Conservation (phyloP, 2,888 invertebrate species). For the Hylaea fasciaria region DNA sequence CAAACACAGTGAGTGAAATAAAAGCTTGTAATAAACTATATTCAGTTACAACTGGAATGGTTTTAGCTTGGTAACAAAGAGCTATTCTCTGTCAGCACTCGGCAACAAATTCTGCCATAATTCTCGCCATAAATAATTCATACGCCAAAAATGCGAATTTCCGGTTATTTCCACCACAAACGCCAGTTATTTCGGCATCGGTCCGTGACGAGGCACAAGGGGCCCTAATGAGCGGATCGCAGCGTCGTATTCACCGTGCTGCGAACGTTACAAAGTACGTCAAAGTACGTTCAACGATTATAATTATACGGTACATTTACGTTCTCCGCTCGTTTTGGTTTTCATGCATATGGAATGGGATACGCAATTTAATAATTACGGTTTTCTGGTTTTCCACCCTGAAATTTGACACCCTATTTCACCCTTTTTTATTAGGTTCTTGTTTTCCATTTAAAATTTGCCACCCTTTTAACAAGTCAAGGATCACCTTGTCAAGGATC, state of each 20-base stretch:
- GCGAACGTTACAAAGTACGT: conserved; percentile 15
- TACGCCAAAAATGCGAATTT: conserved; percentile 3
- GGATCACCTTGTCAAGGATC: too few species aligned
- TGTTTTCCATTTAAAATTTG: too few species aligned
- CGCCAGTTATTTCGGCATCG: conserved; percentile 35
- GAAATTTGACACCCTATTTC: too few species aligned
- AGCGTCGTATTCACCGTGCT: conserved; percentile 33
- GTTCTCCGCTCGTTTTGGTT: neutral
- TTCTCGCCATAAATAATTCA: conserved; percentile 9
- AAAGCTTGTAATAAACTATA: too few species aligned
- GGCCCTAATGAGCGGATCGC: conserved; percentile 38
- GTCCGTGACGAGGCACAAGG: conserved; percentile 40
- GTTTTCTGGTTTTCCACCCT: too few species aligned
- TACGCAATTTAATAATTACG: too few species aligned
- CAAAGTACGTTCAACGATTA: conserved; percentile 3
- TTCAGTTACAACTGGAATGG: too few species aligned
- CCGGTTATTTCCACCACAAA: conserved; percentile 11
- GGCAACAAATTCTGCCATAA: neutral
- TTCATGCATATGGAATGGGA: neutral
- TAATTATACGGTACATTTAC: conserved; percentile 1
- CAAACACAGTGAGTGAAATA: too few species aligned
- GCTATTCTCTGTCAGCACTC: too few species aligned
- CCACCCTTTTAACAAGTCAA: too few species aligned
- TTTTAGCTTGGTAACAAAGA: too few species aligned
- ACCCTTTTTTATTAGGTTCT: neutral